Evolutionary conservation across 2,113 vertebrate species (phyloP), one percentile per base, ranked within the genome.

Genomic region (Benitochromis conjunctus): DNA sequence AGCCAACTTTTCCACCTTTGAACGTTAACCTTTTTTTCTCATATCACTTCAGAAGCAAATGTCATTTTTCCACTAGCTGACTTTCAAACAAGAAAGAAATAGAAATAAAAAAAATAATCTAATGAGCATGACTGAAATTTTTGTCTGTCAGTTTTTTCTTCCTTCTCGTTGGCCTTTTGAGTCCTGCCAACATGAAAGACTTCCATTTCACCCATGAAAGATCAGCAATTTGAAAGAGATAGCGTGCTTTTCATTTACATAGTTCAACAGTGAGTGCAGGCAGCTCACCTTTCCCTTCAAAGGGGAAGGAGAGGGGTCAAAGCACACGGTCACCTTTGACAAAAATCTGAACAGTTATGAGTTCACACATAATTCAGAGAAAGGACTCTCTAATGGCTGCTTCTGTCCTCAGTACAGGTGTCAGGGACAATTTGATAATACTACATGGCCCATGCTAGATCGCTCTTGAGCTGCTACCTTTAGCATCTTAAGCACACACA

Each of bases 181-280:
- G 0, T 88, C 69, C 81, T 77, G 46, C 80, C 48, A 24, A 92
- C 91, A 93, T 93, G 81, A 95, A 94, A 94, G 90, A 90, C 81
- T 91, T 94, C 66, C 66, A 93, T 94, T 94, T 93, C 85, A 91
- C 83, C 88, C 79, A 86, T 91, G 85, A 93, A 94, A 94, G 92
- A 93, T 91, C 90, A 87, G 90, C 85, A 53, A 29, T 91, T 89
- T 90, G 86, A 92, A 92, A 91, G 91, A 82, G 92, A 94, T 93
- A 86, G 29, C 76, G 74, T 56, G 31, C 79, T 89, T 94, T 92
- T 79, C 78, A 64, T 84, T 77, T 82, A 84, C 26, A 3, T 58
- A 21, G 78, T 69, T 90, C 85, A 92, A 56, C 84, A 78, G 91
- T 89, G 82, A 80, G 54, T 19, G 74, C 80, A 91, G 86, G 84